Conservation (phyloP, 2,888 invertebrate genomes). For the Lordiphosa fenestrarum region DNA sequence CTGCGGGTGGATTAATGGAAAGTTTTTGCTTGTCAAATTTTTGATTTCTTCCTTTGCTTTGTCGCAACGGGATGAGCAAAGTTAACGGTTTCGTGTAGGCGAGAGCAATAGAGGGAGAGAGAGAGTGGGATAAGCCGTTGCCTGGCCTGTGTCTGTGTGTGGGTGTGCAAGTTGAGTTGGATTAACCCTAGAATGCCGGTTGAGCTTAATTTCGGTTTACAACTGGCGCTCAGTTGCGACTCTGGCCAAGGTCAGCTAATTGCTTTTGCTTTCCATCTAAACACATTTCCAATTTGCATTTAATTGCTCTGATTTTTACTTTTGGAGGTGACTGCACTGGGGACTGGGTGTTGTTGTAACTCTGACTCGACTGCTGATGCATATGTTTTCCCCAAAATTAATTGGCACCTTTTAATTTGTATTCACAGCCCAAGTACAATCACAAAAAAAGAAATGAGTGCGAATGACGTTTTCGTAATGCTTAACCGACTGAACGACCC, state of each 20-base stretch:
- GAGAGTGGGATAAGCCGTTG: too few relatives aligned
- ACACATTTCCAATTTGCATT: constrained; percentile 1
- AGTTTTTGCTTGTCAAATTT: constrained; percentile 8
- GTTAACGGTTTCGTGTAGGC: not conserved
- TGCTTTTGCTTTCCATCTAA: constrained; percentile 2
- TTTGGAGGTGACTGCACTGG: constrained; percentile 2
- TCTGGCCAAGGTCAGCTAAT: not conserved
- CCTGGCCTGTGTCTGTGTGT: not conserved
- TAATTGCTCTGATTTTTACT: not conserved
- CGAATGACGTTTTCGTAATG: constrained; percentile 1
- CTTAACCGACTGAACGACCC: constrained; percentile 7
- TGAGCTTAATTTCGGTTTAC: too few relatives aligned
- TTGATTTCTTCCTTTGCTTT: constrained; percentile 14
- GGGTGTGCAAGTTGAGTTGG: too few relatives aligned
- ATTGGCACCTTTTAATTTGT: not conserved
- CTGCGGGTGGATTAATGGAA: constrained; percentile 34
- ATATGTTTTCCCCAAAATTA: too few relatives aligned
- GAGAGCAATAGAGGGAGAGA: too few relatives aligned
- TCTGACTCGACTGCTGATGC: too few relatives aligned
- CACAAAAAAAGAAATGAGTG: not conserved
- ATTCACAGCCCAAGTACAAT: not conserved
- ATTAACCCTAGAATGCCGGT: too few relatives aligned
- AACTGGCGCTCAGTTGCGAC: not conserved
- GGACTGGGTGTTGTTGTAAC: too few relatives aligned
- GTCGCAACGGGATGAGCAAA: not conserved